Evolutionary conservation across 2,113 vertebrate species (phyloP), one percentile per base, ranked within the genome.

Genomic region (Erythrocercus mccallii): DNA sequence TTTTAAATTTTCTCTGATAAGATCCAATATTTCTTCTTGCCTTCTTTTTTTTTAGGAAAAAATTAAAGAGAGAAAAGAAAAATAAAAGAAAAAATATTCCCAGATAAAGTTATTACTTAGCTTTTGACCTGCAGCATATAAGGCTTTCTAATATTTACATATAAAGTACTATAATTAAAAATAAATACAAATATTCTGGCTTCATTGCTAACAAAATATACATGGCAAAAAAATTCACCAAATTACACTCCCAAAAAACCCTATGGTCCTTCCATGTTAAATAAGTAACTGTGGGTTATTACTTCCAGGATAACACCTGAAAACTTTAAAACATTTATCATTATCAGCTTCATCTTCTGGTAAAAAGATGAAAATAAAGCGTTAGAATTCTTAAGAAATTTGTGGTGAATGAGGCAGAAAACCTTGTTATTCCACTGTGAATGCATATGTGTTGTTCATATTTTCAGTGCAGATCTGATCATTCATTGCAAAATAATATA

Each of bases 211-310:
- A 44, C 2, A 42, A 45, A 48, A 45, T 15, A 2, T 27, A 14
- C 4, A 3, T 30, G 10, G 16, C 10, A 53, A 73, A 47, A 71
- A 51, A 42, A 1, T 1, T 3, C 3, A 5, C 2, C 12, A 64
- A 31, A 54, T n/a, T 57, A 48, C 10, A 10, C 2, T 12, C 10
- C 10, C 30, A 9, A 38, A 45, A 86, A 33, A 8, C 2, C 2
- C 3, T 1, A 3, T 8, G 2, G 18, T 60, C 6, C 6, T 79
- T 79, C 15, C 9, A 10, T 48, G 5, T 44, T 81, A 44, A 57
- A n/a, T 61, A 12, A 45, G 15, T 65, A 6, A 20, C 6, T 33
- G 3, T 76, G 19, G 9, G 4, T 10, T 87, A 15, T 12, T 58
- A 10, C 15, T 65, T 64, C 38, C 6, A 60, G 10, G 3, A 35